Evolutionary conservation across 2,888 invertebrate species (phyloP), one percentile per base, ranked within the genome.

Genomic region (Syrphus vitripennis): DNA sequence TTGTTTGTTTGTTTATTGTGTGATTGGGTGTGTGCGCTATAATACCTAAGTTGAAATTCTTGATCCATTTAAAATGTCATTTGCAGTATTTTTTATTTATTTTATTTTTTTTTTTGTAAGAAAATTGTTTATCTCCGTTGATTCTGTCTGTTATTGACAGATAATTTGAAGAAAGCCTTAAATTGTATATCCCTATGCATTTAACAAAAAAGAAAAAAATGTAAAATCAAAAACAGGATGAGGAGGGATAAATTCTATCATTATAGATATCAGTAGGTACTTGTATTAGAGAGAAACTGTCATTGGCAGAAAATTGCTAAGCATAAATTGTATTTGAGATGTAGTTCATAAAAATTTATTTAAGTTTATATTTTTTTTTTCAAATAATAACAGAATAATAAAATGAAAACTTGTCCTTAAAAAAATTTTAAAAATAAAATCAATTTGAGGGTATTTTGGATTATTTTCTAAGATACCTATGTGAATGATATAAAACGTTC

Each of bases 51-150:
- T 14, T 24, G 31, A 31, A 70, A 70, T 40, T 74, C 24, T 70
- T 79, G 69, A 83, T 59, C 31, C 74, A 67, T 67, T 72, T 71
- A 29, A 80, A 84, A 80, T 65, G 71, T 59, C 75, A 76, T 84
- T 71, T 67, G 40, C 65, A 67, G 67, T 63, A 42, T 75, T 37
- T 45, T 53, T 16, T 79, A 21, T 50, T 45, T 67, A 61, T 70
- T 50, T 45, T 67, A 61, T 70, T 71, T 75, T 75, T 19, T 65
- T 63, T 40, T 53, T 42, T 53, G 34, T 14, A 42, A 16, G 31
- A 34, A 67, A 50, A 34, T 50, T 67, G 34, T 67, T 34, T 45
- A 45, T 65, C 21, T 40, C 29, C 12, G 6, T 37, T 6, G n/a
- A 48, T 24, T 40, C 5, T 53, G 9, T 37, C 50, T 57, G 45